These are phyloP conservation scores for Aphyosemion australe DNA, from an alignment of 2,113 vertebrate species.

Conservation along the genomic window DNA sequence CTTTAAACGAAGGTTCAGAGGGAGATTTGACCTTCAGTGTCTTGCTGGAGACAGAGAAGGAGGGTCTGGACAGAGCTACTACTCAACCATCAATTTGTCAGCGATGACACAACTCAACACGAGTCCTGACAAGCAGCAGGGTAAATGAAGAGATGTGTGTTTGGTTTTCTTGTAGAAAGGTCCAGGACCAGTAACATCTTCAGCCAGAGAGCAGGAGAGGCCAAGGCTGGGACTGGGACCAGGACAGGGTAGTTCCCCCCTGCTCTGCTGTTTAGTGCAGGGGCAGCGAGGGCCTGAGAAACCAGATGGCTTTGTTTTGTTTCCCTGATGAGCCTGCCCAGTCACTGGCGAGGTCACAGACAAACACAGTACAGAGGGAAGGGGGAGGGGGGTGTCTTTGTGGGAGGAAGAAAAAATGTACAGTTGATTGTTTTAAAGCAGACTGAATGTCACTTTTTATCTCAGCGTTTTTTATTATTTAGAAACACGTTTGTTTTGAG, in stretches of 20 bases:
- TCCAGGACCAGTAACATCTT: conserved; percentile 21
- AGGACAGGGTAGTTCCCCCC: conserved; percentile 68
- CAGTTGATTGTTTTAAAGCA: neutral
- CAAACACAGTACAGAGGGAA: conserved; percentile 52
- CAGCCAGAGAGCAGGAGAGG: conserved; percentile 19
- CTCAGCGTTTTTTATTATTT: no score
- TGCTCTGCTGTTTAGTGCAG: conserved; percentile 65
- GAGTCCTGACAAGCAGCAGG: neutral
- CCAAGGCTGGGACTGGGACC: conserved; percentile 45
- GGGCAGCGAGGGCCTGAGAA: conserved; percentile 83
- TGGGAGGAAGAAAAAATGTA: conserved; percentile 46
- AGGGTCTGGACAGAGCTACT: conserved; percentile 1
- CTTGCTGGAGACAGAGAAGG: conserved; percentile 18
- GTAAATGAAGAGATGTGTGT: neutral
- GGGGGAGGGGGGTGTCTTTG: conserved; percentile 49
- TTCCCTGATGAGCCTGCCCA: conserved; percentile 64
- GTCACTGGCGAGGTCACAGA: conserved; percentile 67
- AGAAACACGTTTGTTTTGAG: no score
- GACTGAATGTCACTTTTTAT: no score
- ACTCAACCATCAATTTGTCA: conserved; percentile 19
- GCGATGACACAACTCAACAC: neutral
- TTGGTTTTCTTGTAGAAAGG: neutral
- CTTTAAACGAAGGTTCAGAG: conserved; percentile 8
- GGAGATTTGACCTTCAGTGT: conserved; percentile 16
- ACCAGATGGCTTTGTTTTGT: conserved; percentile 85